Percentiles rank a stretch among this genome's conserved stretches.
Conservation (phyloP, 2,888 invertebrate genomes). For the Achlya flavicornis region DNA sequence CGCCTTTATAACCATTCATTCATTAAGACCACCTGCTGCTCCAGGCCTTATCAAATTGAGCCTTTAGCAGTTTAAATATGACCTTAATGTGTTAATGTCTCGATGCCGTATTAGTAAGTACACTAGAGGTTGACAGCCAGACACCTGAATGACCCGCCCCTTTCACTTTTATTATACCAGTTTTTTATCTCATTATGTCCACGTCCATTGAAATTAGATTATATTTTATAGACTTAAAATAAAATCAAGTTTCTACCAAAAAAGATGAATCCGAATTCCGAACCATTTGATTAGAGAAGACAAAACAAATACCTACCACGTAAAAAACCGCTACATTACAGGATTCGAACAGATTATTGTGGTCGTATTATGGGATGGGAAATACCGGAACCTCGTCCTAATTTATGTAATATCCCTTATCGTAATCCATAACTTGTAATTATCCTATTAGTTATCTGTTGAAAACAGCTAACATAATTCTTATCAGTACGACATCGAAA, state of each 20-base stretch:
- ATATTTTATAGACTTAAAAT: not conserved
- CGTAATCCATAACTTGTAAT: not conserved
- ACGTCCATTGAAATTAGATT: not conserved
- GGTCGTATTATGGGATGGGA: not conserved
- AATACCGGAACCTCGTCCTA: not conserved
- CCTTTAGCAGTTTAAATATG: not conserved
- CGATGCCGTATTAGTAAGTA: not conserved
- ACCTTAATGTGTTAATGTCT: not conserved
- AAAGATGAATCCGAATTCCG: not conserved
- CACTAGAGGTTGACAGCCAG: conserved; percentile 4
- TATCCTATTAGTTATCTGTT: conserved; percentile 6
- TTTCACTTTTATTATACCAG: conserved; percentile 4
- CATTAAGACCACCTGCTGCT: not conserved
- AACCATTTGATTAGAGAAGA: no score
- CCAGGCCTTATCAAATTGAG: not conserved
- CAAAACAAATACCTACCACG: no score
- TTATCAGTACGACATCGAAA: not conserved
- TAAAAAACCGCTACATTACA: no score
- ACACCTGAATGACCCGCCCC: not conserved
- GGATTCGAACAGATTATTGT: not conserved
- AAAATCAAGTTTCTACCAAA: not conserved
- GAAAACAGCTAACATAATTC: not conserved
- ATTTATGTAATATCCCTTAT: not conserved
- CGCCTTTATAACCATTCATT: no score
- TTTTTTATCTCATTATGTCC: not conserved